Percentiles rank a stretch among this genome's conserved stretches.
phyloP scores from a whole-genome alignment of 2,113 vertebrate genomes.

The Clinocottus analis region DNA sequence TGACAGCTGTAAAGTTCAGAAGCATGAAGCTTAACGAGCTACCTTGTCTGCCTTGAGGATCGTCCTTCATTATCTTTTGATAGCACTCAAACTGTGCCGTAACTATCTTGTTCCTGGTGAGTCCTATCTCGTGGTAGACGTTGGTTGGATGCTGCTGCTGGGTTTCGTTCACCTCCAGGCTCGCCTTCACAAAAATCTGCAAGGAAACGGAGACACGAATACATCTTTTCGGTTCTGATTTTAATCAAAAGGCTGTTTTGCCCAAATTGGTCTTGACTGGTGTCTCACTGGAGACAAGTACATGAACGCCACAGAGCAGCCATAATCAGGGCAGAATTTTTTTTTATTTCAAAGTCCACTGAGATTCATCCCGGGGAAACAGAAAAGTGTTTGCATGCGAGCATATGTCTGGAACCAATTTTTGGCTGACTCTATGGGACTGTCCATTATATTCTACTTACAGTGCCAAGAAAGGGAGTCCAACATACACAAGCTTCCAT shows the following conservation, averaged over 20 bases:
- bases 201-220: slow-evolving; percentile 1
- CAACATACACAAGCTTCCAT: slow-evolving; percentile 35
- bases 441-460: slow-evolving; percentile 9
- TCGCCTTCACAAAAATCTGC: slow-evolving; percentile 82
- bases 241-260: neutral
- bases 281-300: neutral
- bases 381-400: neutral
- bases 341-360: neutral
- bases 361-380: neutral
- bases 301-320: neutral
- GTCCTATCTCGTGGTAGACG: slow-evolving; percentile 78
- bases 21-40: neutral
- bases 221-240: neutral
- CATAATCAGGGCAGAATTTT: neutral
- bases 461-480: slow-evolving; percentile 13
- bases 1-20: neutral
- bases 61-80: slow-evolving; percentile 94
- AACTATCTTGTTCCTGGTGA: slow-evolving; percentile 94
- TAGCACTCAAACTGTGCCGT: slow-evolving; percentile 98
- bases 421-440: neutral
- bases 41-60: slow-evolving; percentile 66
- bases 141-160: slow-evolving; percentile 72
- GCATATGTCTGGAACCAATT: slow-evolving; percentile 9
- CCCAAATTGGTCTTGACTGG: neutral
- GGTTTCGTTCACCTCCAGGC: slow-evolving; percentile 80